Base-by-base conservation (phyloP, 2,888 invertebrate species). In the Troides aeacus region DNA sequence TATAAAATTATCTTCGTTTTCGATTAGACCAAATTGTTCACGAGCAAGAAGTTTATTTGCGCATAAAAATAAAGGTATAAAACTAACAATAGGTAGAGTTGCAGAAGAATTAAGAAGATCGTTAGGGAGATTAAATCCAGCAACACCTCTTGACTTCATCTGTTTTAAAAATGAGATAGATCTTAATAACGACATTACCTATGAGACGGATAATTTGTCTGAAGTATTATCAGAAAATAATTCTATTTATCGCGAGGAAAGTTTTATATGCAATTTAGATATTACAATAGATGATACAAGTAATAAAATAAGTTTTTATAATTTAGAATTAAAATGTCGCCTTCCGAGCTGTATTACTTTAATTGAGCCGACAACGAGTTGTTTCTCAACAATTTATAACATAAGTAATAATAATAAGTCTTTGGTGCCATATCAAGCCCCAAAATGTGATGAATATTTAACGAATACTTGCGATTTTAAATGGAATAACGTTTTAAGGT, bases 51-150 rank as follows among this genome's bases (percentile, higher is more conserved):
- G 23, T 15, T 46, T 62, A 46, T 46, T 62, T 21, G 15, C 21
- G 8, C 42, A 62, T 46, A 57, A 57, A 57, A 62, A 15, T 23
- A 62, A 62, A n/a, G 46, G 46, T 62, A 23, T 62, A 7, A 62
- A 46, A 62, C 23, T 64, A 1, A 64, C 64, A 21, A 56, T 64
- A 23, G 64, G 64, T 39, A 64, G 56, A 57, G 56, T 56, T 36
- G 30, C 36, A 30, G 64, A 56, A 30, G 10, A 56, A 21, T 57
- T 30, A 56, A 57, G 24, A 24, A 7, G 57, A 3, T 56, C 57
- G 53, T 53, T 53, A 18, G 10, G 53, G 53, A 6, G 53, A 53
- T 15, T 53, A 57, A 57, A 57, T n/a, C 21, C 18, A 21, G 6
- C 50, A 50, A 50, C 50, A 17, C 17, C 50, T 17, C 50, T 50